These are phyloP conservation scores for Abrostola triplasia DNA, from an alignment of 2,888 invertebrate genomes.

Conservation along the genomic window DNA sequence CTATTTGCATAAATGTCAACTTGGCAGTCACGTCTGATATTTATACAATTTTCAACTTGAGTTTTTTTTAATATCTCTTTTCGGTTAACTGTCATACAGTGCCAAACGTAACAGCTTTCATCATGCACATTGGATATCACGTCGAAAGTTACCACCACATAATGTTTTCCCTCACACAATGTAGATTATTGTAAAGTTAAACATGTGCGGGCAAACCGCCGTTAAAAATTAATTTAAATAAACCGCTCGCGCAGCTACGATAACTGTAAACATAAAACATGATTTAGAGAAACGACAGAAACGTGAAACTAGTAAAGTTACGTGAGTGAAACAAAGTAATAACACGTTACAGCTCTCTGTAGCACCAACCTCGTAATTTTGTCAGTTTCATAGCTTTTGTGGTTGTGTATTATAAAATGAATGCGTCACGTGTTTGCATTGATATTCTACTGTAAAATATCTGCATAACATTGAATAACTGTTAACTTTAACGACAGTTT, in stretches of 20 bases:
- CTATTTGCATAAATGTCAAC: no score
- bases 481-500: no score
- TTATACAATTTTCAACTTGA: constrained; percentile 24
- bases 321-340: constrained; percentile 45
- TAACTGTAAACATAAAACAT: constrained; percentile 42
- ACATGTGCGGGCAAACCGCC: constrained; percentile 7
- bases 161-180: background rate
- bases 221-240: constrained; percentile 37
- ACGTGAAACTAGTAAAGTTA: constrained; percentile 23
- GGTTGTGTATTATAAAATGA: constrained; percentile 11
- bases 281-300: constrained; percentile 33
- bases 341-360: constrained; percentile 22
- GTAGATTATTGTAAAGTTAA: constrained; percentile 3
- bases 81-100: constrained; percentile 17
- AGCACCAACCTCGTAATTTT: constrained; percentile 19
- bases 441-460: no score
- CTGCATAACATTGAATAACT: background rate
- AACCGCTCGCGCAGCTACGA: constrained; percentile 16
- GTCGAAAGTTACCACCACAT: constrained; percentile 22
- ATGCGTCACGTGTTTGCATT: background rate
- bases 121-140: constrained; percentile 23
- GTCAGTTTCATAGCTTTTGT: constrained; percentile 19
- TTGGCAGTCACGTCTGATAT: no score
- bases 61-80: constrained; percentile 24
- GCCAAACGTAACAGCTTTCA: constrained; percentile 36